Conservation (phyloP, 2,888 invertebrate genomes). For the Ophraella communa region DNA sequence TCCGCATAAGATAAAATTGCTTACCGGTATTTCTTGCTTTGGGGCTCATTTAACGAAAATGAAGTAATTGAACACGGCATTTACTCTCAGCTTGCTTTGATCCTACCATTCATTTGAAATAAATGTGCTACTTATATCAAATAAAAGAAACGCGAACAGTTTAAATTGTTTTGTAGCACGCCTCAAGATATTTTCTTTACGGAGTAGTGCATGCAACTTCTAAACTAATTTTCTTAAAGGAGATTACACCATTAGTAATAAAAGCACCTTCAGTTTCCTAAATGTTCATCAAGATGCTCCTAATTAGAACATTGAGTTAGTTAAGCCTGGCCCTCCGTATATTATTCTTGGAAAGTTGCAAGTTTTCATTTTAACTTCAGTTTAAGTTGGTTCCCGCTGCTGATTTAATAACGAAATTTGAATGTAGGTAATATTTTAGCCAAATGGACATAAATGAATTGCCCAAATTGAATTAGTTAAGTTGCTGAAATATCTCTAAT, state of each 20-base stretch:
- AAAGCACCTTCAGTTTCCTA: not conserved
- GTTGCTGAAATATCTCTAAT: no score
- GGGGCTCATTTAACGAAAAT: slow-evolving; percentile 19
- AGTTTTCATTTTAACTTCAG: not conserved
- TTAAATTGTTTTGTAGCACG: not conserved
- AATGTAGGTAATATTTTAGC: not conserved
- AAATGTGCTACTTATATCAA: not conserved
- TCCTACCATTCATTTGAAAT: slow-evolving; percentile 5
- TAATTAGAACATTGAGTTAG: not conserved
- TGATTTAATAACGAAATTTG: not conserved
- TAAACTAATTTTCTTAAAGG: not conserved
- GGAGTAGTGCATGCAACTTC: not conserved
- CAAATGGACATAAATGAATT: no score
- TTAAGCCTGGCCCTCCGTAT: not conserved
- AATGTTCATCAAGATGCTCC: not conserved
- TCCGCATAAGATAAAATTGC: slow-evolving; percentile 20
- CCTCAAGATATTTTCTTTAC: no score
- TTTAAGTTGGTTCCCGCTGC: not conserved
- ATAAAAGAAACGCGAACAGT: not conserved
- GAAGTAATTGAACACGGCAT: slow-evolving; percentile 20
- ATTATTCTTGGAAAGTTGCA: not conserved
- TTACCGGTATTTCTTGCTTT: slow-evolving; percentile 20
- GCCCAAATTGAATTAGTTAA: no score
- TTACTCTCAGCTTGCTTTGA: no score
- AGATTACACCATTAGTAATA: not conserved